Conservation (phyloP, 2,113 vertebrate species). For the Thomomys bottae region DNA sequence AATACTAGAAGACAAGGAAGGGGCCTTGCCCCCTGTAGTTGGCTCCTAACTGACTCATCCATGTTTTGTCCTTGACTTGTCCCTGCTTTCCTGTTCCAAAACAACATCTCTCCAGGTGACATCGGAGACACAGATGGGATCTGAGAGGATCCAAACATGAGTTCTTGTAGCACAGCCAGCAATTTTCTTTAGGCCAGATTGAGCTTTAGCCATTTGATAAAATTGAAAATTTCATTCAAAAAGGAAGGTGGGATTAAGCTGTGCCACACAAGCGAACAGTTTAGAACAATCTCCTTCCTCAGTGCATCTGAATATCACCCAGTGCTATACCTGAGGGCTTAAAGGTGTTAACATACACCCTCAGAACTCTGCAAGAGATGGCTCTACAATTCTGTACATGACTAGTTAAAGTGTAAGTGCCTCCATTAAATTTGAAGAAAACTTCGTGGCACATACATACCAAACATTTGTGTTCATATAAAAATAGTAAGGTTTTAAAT, state of each 20-base stretch:
- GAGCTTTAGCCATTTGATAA: conserved; percentile 58
- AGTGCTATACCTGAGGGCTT: not conserved
- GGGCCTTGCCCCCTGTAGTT: not conserved
- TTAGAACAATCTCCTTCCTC: not conserved
- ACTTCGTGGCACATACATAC: not conserved
- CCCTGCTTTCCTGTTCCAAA: conserved; percentile 42
- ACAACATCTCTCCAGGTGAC: conserved; percentile 64
- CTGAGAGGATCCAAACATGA: conserved; percentile 11
- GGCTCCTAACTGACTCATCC: conserved; percentile 16
- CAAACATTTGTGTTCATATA: not conserved
- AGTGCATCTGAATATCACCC: not conserved
- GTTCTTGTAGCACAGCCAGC: conserved; percentile 53
- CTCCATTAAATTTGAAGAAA: conserved; percentile 8
- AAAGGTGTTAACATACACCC: not conserved
- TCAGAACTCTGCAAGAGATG: not conserved
- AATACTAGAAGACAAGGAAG: conserved; percentile 19
- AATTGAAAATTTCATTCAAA: conserved; percentile 42
- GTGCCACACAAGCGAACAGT: conserved; percentile 22
- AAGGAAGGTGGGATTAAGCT: conserved; percentile 16
- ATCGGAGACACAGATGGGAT: conserved; percentile 70
- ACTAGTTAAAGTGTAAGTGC: not conserved
- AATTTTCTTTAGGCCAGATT: conserved; percentile 28
- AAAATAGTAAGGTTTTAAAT: conserved; percentile 1
- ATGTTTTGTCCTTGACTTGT: conserved; percentile 60
- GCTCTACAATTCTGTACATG: not conserved